Evolutionary conservation across 92 coral and sea anemone genomes (phyloP).

Genomic region (Montipora capitata): DNA sequence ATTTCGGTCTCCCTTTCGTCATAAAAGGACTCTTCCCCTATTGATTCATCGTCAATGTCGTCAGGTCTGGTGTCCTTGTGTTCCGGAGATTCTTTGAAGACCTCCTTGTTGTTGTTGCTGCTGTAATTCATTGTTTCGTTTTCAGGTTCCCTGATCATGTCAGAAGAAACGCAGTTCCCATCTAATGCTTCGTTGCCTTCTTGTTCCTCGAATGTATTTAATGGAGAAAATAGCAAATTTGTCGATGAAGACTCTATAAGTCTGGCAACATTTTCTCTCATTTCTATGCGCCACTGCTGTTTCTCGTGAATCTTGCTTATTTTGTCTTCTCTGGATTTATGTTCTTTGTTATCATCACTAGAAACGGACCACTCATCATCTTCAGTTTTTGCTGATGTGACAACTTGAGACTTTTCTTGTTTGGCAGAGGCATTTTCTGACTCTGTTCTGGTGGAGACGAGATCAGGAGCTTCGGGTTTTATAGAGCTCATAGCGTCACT

Average conservation of each 20-base stretch:
- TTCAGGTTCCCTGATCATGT: neutral
- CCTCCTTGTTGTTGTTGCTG: neutral
- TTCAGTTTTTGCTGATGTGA: neutral
- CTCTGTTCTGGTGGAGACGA: neutral
- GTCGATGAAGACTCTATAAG: neutral
- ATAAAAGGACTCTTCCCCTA: neutral
- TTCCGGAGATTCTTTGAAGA: neutral
- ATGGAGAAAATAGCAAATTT: neutral
- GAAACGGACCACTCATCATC: neutral
- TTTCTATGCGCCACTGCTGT: slow-evolving; percentile 19
- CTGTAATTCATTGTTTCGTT: too few species aligned
- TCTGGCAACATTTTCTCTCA: neutral
- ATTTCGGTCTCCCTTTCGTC: slow-evolving; percentile 23
- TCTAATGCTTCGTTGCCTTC: neutral
- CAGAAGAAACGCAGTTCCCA: neutral
- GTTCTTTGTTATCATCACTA: neutral
- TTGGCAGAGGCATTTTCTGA: neutral
- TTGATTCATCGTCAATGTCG: neutral
- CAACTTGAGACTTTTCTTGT: slow-evolving; percentile 1
- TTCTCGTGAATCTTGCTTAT: neutral
- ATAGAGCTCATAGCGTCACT: slow-evolving; percentile 37
- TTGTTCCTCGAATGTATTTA: neutral
- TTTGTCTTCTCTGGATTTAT: too few species aligned
- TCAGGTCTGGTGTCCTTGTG: neutral
- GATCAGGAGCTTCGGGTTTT: neutral